Evolutionary conservation across 2,888 invertebrate genomes (phyloP).

Genomic region (Lymantria dispar): DNA sequence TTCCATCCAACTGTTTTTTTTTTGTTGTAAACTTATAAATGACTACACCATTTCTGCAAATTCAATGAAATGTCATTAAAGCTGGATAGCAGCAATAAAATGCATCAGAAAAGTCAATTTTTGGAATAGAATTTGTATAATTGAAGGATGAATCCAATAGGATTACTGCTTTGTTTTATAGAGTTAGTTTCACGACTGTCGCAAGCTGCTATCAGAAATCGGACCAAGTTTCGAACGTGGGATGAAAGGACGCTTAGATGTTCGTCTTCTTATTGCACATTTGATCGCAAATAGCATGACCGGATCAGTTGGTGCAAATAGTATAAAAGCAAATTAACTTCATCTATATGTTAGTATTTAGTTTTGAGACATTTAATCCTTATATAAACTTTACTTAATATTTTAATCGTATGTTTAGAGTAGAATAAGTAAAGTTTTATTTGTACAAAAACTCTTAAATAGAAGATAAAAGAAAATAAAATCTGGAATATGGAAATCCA

Average conservation of each 20-base stretch:
- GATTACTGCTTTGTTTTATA: neutral
- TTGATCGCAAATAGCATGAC: neutral
- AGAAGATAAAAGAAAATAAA: too few relatives aligned
- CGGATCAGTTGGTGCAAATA: neutral
- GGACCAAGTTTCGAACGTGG: neutral
- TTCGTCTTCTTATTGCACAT: neutral
- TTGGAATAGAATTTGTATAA: neutral
- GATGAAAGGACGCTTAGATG: slow-evolving; percentile 1
- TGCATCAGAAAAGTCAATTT: neutral
- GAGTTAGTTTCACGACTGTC: neutral
- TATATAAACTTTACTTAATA: too few relatives aligned
- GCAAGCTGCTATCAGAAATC: neutral
- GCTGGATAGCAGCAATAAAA: neutral
- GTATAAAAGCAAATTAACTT: neutral
- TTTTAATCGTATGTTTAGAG: too few relatives aligned
- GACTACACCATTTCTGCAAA: too few relatives aligned
- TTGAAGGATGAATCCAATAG: neutral
- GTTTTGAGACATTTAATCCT: too few relatives aligned
- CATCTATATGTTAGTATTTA: neutral
- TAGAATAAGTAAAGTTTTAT: too few relatives aligned
- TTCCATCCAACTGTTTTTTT: too few relatives aligned
- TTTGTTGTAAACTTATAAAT: too few relatives aligned
- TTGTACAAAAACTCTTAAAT: too few relatives aligned
- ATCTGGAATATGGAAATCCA: too few relatives aligned
- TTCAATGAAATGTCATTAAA: too few relatives aligned